Conservation (phyloP, 2,113 vertebrate species). For the Alectura lathami region DNA sequence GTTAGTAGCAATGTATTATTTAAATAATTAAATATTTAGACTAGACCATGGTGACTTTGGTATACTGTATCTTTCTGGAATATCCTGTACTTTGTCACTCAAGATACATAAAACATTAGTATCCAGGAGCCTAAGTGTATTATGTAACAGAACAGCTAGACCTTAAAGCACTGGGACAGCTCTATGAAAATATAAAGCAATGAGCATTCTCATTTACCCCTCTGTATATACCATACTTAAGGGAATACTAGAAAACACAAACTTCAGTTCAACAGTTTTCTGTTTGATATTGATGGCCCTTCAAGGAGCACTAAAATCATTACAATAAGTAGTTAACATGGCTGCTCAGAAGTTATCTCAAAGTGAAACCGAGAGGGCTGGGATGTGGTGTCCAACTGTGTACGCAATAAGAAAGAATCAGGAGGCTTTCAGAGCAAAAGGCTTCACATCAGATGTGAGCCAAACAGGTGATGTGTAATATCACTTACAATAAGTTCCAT, state of each 20-base stretch:
- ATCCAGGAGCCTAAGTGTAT: slow-evolving; percentile 16
- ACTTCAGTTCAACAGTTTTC: neutral
- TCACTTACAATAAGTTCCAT: neutral
- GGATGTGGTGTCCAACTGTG: neutral
- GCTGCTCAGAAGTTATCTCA: neutral
- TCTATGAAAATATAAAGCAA: neutral
- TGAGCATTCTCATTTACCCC: neutral
- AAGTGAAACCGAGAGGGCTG: neutral
- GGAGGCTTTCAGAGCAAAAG: neutral
- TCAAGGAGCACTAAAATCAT: neutral
- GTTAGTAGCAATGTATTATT: slow-evolving; percentile 50
- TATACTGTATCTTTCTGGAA: slow-evolving; percentile 11
- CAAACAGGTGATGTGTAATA: neutral
- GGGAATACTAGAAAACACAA: neutral
- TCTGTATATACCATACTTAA: neutral
- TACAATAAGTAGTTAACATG: neutral
- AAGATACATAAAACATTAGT: slow-evolving; percentile 39
- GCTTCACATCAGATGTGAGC: neutral
- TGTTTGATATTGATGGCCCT: neutral
- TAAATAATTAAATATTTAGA: slow-evolving; percentile 59
- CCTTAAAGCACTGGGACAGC: neutral
- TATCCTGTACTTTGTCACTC: slow-evolving; percentile 1
- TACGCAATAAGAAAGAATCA: neutral
- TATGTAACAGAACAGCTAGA: slow-evolving; percentile 30
- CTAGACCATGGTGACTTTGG: neutral